phyloP scores from a whole-genome alignment of 2,797 vertebrate species.

The Naso thynnoides region DNA sequence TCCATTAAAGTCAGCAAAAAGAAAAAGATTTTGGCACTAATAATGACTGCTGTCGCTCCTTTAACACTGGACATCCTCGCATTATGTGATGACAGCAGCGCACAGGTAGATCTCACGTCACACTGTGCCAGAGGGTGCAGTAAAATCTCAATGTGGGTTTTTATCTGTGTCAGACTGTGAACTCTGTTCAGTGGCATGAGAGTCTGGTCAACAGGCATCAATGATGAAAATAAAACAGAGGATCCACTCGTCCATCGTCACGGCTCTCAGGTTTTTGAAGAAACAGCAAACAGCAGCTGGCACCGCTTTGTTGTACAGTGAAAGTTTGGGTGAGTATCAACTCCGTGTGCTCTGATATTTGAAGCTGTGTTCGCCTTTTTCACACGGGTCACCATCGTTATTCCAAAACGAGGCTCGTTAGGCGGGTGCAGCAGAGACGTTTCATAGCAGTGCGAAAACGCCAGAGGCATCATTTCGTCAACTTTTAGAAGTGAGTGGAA shows the following conservation, averaged over 20 bases:
- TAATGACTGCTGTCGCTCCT: neutral
- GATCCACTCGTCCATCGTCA: neutral
- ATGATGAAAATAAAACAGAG: neutral
- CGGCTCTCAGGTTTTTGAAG: neutral
- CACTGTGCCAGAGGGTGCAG: neutral
- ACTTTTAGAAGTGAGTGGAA: too few relatives aligned
- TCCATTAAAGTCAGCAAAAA: neutral
- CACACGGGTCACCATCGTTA: too few relatives aligned
- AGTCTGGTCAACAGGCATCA: neutral
- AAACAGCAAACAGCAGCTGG: neutral
- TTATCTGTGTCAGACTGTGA: neutral
- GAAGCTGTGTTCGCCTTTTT: too few relatives aligned
- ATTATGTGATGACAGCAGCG: neutral
- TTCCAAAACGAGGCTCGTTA: too few relatives aligned
- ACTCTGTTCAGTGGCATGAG: neutral
- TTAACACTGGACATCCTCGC: neutral
- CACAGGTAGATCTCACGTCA: neutral
- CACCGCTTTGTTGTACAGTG: too few relatives aligned
- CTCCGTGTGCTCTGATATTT: too few relatives aligned
- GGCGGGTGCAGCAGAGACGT: too few relatives aligned
- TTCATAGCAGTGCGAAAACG: too few relatives aligned
- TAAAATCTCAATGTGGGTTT: neutral
- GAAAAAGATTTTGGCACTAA: neutral
- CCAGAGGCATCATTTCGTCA: too few relatives aligned
- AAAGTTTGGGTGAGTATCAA: too few relatives aligned